Evolutionary conservation across 2,113 vertebrate species (phyloP).

Genomic region (Lethenteron camtschaticum): DNA sequence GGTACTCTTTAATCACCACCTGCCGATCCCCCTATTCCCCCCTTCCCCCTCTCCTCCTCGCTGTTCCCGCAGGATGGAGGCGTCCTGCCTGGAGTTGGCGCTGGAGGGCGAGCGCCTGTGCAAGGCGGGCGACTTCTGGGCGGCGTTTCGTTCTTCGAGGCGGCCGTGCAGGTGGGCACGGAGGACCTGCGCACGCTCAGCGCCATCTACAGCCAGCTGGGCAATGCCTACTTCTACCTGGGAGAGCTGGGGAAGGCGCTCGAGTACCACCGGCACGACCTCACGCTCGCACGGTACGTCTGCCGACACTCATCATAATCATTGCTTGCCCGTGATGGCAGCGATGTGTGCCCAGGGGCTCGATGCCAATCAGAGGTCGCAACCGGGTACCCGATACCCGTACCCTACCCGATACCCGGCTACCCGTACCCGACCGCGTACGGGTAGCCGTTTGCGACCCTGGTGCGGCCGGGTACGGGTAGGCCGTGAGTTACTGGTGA

Average conservation of each 20-base stretch:
- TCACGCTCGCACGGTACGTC: slow-evolving; percentile 66
- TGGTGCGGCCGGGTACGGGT: no score
- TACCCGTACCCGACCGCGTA: no score
- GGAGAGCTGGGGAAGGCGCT: slow-evolving; percentile 75
- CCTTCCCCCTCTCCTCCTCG: slow-evolving; percentile 6
- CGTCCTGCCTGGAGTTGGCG: slow-evolving; percentile 77
- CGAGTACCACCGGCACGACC: slow-evolving; percentile 72
- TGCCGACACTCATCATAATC: background rate
- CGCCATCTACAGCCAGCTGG: slow-evolving; percentile 95
- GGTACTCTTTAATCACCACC: background rate
- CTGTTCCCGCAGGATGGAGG: slow-evolving; percentile 50
- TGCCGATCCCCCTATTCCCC: background rate
- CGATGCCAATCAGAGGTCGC: no score
- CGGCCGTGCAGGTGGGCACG: slow-evolving; percentile 74
- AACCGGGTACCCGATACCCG: no score
- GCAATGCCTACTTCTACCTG: slow-evolving; percentile 91
- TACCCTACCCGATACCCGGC: no score
- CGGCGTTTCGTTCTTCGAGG: slow-evolving; percentile 68
- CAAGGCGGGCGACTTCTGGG: slow-evolving; percentile 76
- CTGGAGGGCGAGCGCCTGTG: slow-evolving; percentile 78
- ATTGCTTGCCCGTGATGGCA: no score
- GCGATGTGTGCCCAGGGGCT: no score
- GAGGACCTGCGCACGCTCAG: slow-evolving; percentile 91
- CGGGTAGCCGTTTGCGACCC: no score
- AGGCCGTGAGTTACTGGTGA: no score